Conservation (phyloP, 2,113 vertebrate genomes). For the Origma solitaria region DNA sequence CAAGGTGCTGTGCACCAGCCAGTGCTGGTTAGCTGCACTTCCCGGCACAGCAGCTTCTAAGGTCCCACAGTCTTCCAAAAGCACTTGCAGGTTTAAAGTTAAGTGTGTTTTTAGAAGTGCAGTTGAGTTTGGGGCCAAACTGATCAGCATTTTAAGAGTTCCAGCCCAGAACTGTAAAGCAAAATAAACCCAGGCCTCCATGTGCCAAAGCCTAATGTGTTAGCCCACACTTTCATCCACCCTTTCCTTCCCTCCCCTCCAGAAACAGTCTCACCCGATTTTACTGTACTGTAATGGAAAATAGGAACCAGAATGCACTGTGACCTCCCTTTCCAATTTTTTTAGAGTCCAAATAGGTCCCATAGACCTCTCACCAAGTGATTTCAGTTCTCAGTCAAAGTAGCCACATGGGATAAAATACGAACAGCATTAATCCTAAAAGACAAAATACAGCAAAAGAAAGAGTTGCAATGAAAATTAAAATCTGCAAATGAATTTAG, state of each 20-base stretch:
- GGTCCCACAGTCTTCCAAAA: neutral
- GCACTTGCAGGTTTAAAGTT: neutral
- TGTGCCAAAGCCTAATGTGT: neutral
- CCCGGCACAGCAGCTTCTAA: neutral
- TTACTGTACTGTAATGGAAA: slow-evolving; percentile 30
- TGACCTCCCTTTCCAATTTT: neutral
- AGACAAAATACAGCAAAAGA: neutral
- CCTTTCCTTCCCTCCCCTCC: slow-evolving; percentile 16
- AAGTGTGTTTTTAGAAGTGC: neutral
- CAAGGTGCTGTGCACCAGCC: neutral
- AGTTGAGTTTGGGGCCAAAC: neutral
- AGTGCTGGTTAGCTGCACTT: neutral
- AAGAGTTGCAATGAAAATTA: neutral
- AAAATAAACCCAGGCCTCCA: neutral
- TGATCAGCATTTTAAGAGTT: neutral
- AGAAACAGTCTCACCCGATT: slow-evolving; percentile 23
- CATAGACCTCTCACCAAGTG: neutral
- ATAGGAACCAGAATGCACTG: neutral
- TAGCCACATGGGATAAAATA: neutral
- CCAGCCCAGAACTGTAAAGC: neutral
- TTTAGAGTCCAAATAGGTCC: neutral
- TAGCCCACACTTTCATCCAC: slow-evolving; percentile 2
- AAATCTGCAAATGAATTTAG: slow-evolving; percentile 11
- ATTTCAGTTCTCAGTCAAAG: neutral
- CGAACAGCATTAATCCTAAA: neutral